Evolutionary conservation across 2,113 vertebrate genomes (phyloP), one percentile per base, ranked within the genome.

Genomic region (Festucalex cinctus): DNA sequence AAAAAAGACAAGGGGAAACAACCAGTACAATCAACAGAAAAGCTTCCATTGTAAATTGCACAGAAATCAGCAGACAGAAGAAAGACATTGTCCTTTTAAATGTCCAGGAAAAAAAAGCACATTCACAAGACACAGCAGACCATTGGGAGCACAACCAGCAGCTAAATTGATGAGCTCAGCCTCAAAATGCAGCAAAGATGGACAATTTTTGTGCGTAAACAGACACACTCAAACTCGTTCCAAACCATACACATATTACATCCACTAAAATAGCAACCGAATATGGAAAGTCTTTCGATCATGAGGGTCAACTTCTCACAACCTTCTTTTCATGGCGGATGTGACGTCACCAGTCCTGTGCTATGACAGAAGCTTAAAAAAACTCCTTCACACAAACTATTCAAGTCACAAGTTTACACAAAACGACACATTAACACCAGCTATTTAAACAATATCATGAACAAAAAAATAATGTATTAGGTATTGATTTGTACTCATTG

Each of bases 71-170:
- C 37, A 62, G 37, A 62, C 24, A 43, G 14, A 22, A 60, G 10
- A 39, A 36, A 62, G 37, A 41, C 37, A 62, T 26, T 37, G 7
- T 41, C 12, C 60, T 41, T 62, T 62, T 62, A 41, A 61, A 39
- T 43, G n/a, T 2, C 60, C 60, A 62, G n/a, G 26, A 43, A n/a
- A 35, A 43, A 43, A n/a, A 35, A 41, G 13, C 37, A 43, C 60
- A 62, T 62, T 62, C 2, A 56, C 8, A 41, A 13, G 9, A 62
- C 37, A 62, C 13, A 62, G 39, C 37, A 62, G 20, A 39, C 43
- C 60, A 43, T 61, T 5, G 32, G 60, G 37, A 43, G 57, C n/a
- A 61, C 32, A 60, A 14, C 35, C 58, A 37, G 58, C 58, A 60
- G 37, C 10, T 5, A 57, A 16, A 28, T 17, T 32, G 20, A 10